These are phyloP conservation scores for Apodemia mormo DNA, from an alignment of 2,888 invertebrate genomes.

Conservation along the genomic window DNA sequence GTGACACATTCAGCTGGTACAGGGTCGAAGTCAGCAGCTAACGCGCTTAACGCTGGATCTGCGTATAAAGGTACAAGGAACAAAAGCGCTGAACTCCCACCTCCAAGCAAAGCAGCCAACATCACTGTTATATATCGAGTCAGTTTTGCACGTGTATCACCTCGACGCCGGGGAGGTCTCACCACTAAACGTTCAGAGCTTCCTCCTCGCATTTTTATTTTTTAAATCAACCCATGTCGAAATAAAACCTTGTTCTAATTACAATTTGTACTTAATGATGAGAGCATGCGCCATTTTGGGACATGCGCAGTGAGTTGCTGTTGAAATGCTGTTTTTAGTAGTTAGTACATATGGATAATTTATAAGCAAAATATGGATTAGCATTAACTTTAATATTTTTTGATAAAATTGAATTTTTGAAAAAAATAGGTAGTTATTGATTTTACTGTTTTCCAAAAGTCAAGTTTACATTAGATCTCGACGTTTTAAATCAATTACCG, in stretches of 20 bases:
- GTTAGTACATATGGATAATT: conserved; percentile 4
- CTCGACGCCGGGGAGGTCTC: conserved; percentile 62
- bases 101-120: conserved; percentile 68
- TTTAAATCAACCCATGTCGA: conserved; percentile 75
- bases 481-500: no score
- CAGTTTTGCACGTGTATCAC: conserved; percentile 67
- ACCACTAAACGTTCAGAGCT: conserved; percentile 73
- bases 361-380: conserved; percentile 19
- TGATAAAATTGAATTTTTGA: no score
- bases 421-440: no score
- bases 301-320: conserved; percentile 37
- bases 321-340: neutral
- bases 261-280: conserved; percentile 39
- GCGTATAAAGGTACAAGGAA: conserved; percentile 77
- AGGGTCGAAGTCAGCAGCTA: conserved; percentile 88
- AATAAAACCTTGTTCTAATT: conserved; percentile 51
- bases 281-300: conserved; percentile 56
- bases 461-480: no score
- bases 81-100: conserved; percentile 72
- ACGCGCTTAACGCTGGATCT: conserved; percentile 80
- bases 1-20: conserved; percentile 88
- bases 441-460: no score
- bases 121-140: conserved; percentile 72
- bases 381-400: conserved; percentile 14
- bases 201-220: conserved; percentile 70